Base-by-base conservation (phyloP, 1,140 invertebrate genomes). In the Bombus soroeensis region DNA sequence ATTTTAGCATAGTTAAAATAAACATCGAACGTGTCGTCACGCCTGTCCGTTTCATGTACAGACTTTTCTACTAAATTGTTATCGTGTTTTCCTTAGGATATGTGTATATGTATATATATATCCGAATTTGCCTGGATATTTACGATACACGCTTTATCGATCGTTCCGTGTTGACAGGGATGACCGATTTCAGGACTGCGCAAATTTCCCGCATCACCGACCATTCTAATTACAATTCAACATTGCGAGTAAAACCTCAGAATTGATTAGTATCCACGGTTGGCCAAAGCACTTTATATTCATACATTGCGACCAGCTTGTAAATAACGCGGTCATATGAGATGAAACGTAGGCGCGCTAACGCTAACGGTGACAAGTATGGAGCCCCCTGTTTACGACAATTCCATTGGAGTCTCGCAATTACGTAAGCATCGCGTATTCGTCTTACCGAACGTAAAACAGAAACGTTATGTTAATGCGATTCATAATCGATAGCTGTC, bases 391-490 rank as follows among this genome's bases (percentile, higher is more conserved):
- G 70, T 73, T 72, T 81, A 39, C 66, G n/a, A 59, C 64, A 43
- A 68, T 47, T 79, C 34, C 53, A 37, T 80, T 41, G 18, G 15
- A 25, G 37, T 70, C 72, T 88, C 39, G 66, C 64, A 28, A 37
- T 84, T 76, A 81, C 84, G 84, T 74, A 80, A 87, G 47, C 68
- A 32, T 86, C 62, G 81, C 71, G 62, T 80, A 66, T 82, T 83
- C 73, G 32, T 88, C 34, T n/a, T 28, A 66, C 32, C 39, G 62
- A 71, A 12, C 66, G 43, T 15, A 39, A 68, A 37, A 32, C 43
- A 89, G 1, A 53, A 87, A 86, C 83, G 77, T 89, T 89, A 85
- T 80, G 66, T 32, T 64, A 87, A 81, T 81, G 12, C 72, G 13
- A 71, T 81, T 82, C 70, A 15, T 28, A 73, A 79, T 68, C 39